Base-by-base conservation (phyloP, 2,888 invertebrate genomes). In the Calliphora vomitoria region DNA sequence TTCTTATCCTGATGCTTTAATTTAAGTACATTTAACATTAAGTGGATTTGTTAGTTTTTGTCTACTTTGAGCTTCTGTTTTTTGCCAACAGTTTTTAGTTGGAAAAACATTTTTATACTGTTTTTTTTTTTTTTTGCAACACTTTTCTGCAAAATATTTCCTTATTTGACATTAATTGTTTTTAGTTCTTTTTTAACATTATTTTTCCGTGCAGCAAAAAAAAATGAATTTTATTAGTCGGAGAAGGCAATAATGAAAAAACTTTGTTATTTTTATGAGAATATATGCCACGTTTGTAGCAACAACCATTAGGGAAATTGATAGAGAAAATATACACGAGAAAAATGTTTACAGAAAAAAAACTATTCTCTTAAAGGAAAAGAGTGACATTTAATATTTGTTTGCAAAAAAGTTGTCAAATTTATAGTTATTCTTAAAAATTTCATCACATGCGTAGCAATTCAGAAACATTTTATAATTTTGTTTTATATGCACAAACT, bases 131-230 rank as follows among this genome's bases (percentile, higher is more conserved):
- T 72, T 78, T 82, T 35, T 35, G 8, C 55, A n/a, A 13, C n/a
- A 53, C 18, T 81, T 47, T 25, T 31, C 47, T 72, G 62, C 50
- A 72, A 72, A 81, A 81, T 64, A 81, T 66, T 86, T 76, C 71
- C 64, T 85, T 82, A 86, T 82, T 82, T 86, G 86, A 86, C 86
- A 86, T 78, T 82, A 86, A 82, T 86, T 86, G 82, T 78, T 62
- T 76, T 68, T 69, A 66, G 69, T 66, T 62, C 38, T 62, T 50
- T 68, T 50, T 35, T 20, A 44, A 10, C 20, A 18, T 50, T 50
- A 18, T 5, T 80, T 60, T 8, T 44, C 4, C 35, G 8, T 58
- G 13, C 31, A n/a, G 20, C n/a, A 35, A 6, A 41, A 15, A 68
- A 13, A 58, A 18, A 44, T 20, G 55, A 72, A 47, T 15, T 66